A percentile compares a stretch with the other conserved stretches of the same genome.
phyloP scores from a whole-genome alignment of 2,888 invertebrate genomes.

The Heliconius ismenius region DNA sequence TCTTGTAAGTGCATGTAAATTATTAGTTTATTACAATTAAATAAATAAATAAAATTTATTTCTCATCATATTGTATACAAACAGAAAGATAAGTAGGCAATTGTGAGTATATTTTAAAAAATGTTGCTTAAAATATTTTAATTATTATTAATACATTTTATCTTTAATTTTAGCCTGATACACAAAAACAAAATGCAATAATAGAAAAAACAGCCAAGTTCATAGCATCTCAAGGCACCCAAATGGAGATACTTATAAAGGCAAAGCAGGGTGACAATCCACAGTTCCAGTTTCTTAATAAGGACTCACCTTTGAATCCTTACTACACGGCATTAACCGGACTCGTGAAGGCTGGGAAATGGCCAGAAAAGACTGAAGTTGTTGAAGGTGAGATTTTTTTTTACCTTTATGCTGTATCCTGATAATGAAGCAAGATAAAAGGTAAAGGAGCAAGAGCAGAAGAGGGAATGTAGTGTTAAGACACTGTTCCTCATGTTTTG shows the following conservation, averaged over 20 bases:
- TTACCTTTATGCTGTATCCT: background rate
- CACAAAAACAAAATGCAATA: constrained; percentile 93
- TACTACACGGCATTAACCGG: constrained; percentile 90
- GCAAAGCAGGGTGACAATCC: constrained; percentile 97
- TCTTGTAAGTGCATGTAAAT: constrained; percentile 38
- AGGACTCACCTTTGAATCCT: constrained; percentile 90
- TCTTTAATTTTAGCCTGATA: constrained; percentile 86
- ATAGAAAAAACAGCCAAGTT: constrained; percentile 97
- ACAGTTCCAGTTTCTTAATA: constrained; percentile 96
- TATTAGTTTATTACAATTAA: too few relatives aligned
- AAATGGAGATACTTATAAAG: constrained; percentile 99
- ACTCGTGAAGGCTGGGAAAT: constrained; percentile 66
- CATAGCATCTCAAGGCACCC: constrained; percentile 93
- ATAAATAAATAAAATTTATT: too few relatives aligned
- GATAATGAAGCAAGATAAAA: background rate
- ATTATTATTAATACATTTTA: too few relatives aligned
- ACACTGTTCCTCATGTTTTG: background rate
- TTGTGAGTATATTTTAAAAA: background rate
- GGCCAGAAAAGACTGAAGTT: constrained; percentile 68
- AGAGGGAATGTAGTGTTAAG: too few relatives aligned
- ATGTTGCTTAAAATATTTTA: background rate
- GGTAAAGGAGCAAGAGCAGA: too few relatives aligned
- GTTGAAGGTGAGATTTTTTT: constrained; percentile 58
- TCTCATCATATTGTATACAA: too few relatives aligned
- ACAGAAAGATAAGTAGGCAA: too few relatives aligned